Percentiles rank a stretch among this genome's conserved stretches.
These are phyloP conservation scores for Salvelinus namaycush DNA, from an alignment of 2,113 vertebrate genomes.

Conservation along the genomic window DNA sequence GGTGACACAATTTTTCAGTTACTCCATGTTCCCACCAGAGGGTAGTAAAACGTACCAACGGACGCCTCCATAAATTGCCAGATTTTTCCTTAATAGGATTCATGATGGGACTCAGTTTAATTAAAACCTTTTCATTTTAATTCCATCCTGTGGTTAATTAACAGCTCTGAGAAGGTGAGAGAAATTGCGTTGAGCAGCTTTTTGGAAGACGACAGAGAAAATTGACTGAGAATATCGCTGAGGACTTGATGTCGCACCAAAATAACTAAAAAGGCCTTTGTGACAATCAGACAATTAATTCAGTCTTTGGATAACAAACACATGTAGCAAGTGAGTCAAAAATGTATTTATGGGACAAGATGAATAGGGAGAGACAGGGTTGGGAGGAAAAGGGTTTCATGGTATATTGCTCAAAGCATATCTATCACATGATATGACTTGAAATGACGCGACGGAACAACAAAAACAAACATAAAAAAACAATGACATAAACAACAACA, in stretches of 20 bases:
- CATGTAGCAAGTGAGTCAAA: neutral
- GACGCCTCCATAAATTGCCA: conserved; percentile 41
- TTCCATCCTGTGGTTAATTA: conserved; percentile 73
- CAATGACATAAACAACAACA: too few species aligned
- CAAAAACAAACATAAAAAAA: too few species aligned
- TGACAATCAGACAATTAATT: neutral
- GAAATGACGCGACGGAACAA: too few species aligned
- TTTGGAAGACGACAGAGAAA: conserved; percentile 50
- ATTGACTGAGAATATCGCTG: conserved; percentile 59
- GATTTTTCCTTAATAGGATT: conserved; percentile 53
- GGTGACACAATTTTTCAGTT: too few species aligned
- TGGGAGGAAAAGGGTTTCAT: too few species aligned
- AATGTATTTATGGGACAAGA: too few species aligned
- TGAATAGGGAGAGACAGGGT: too few species aligned
- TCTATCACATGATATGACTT: too few species aligned
- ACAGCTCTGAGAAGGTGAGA: conserved; percentile 61
- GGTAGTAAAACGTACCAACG: conserved; percentile 54
- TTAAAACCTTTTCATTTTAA: conserved; percentile 73
- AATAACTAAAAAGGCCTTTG: conserved; percentile 54
- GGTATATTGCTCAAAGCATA: too few species aligned
- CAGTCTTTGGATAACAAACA: neutral
- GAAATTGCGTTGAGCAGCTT: conserved; percentile 65
- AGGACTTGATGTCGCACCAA: conserved; percentile 56
- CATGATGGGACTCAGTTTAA: conserved; percentile 68
- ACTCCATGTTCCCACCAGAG: conserved; percentile 60